Base-by-base conservation (phyloP, 1,140 invertebrate species). In the Anadara kagoshimensis region DNA sequence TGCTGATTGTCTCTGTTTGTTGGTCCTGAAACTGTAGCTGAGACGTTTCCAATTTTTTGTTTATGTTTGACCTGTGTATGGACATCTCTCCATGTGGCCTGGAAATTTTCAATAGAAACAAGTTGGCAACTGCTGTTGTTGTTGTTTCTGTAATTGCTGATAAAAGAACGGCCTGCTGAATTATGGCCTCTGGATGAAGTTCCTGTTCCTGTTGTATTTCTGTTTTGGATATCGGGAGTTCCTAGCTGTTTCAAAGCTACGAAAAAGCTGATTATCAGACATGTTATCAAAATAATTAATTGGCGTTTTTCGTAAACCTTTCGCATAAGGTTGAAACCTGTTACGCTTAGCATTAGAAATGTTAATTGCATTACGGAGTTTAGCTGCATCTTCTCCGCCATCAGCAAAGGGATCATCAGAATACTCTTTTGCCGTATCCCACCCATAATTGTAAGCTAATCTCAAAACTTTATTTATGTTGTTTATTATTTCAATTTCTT, bases 401-500 rank as follows among this genome's bases (percentile, higher is more conserved):
- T 66, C 70, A 41, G 54, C 63, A 5, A 73, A 24, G 58, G 62
- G 62, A 49, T 64, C 10, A 16, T 57, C 54, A 5, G 47, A 24
- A 16, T 73, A 73, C 24, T 73, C 70, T n/a, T 66, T 57, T n/a
- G 66, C 62, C 0, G 54, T 58, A 57, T 73, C 70, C 70, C 70
- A 73, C 0, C 63, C 70, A 66, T 73, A 63, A 10, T 45, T 22
- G 16, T 73, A 62, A 1, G 62, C 70, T 12, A 66, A 66, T 43
- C 49, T 64, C 0, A 66, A 41, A 5, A 73, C 36, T 59, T 73
- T 73, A 36, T 73, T 73, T 5, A 62, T 43, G 3, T 73, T 63
- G 7, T n/a, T 16, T 14, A 70, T 22, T 53, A 49, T n/a, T 41
- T n/a, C n/a, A n/a, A n/a, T 51, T 36, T 73, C 56, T 18, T 51